Evolutionary conservation across 2,113 vertebrate genomes (phyloP), one percentile per base, ranked within the genome.

Genomic region (Haliaeetus leucogaster): DNA sequence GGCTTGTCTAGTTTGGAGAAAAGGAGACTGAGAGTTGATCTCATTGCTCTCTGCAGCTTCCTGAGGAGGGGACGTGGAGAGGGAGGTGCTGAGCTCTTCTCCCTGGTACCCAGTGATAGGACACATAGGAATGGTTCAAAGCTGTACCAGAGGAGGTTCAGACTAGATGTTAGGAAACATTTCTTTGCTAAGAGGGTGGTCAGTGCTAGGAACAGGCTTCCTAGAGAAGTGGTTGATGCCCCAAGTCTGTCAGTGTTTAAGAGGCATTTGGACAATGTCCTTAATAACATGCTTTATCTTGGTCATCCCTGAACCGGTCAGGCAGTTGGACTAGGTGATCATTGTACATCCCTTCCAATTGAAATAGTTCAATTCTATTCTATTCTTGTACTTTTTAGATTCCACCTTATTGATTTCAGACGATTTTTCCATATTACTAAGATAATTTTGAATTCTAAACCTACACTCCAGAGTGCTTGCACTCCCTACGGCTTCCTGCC

Each of bases 201-300:
- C 10, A 70, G 23, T 50, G 48, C 48, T 50, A 26, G 13, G 5
- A 66, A 55, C 2, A 34, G 6, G 6, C 4, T 67, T 62, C 18
- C 18, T 77, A n/a, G 32, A 50, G 36, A 50, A 5, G 3, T 36
- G 14, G 3, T 30, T 0, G 0, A 55, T 72, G 17, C 5, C 14
- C 6, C 20, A 73, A 10, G 25, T 6, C 42, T 45, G 6, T 42
- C 15, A 45, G 32, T 27, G 13, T 56, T 77, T 45, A 38, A 89
- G 7, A 66, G 16, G 1, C 16, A 15, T 67, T 82, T 63, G 22
- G 26, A 52, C 6, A 68, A 68, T 23, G 26, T 0, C 16, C 7
- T 48, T 36, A 79, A 12, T 16, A 71, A 36, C 6, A 23, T 23
- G 26, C 9, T 47, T 63, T 53, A 53, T 13, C 7, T 42, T 82